A percentile compares a stretch with the other conserved stretches of the same genome.
Evolutionary conservation across 2,113 vertebrate genomes (phyloP).

Genomic region (Hydrochoerus hydrochaeris): DNA sequence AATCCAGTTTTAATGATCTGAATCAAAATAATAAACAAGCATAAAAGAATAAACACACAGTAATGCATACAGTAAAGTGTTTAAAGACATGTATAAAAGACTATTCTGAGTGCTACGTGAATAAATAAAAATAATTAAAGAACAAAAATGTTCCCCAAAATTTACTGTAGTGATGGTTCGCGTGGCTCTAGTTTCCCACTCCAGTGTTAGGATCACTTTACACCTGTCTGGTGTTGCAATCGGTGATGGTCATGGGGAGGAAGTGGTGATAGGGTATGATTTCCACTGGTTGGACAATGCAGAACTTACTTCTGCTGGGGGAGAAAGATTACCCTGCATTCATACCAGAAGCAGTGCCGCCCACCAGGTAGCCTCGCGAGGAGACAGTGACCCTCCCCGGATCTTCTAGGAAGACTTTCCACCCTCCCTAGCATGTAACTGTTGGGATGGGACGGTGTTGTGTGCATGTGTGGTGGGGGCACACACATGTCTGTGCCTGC

Average conservation of each 20-base stretch:
- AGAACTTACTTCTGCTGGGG: neutral
- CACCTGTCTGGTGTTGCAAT: neutral
- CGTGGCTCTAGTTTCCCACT: neutral
- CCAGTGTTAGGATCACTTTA: neutral
- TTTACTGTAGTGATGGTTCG: neutral
- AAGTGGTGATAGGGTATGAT: neutral
- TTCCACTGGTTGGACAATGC: neutral
- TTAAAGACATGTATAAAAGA: neutral
- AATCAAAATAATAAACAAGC: neutral
- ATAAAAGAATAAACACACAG: neutral
- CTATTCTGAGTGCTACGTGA: neutral
- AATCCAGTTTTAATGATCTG: slow-evolving; percentile 21
- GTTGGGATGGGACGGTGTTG: neutral
- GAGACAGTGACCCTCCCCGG: neutral
- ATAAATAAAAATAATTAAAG: neutral
- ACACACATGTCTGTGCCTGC: neutral
- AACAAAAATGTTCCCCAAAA: neutral
- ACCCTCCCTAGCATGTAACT: slow-evolving; percentile 24
- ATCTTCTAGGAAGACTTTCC: slow-evolving; percentile 5
- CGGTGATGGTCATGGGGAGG: neutral
- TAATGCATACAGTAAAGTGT: neutral
- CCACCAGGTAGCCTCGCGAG: neutral
- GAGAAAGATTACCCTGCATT: neutral
- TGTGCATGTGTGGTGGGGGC: neutral
- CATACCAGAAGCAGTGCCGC: neutral